Conservation (phyloP, 1,140 invertebrate genomes). For the Scaptomyza hsui region DNA sequence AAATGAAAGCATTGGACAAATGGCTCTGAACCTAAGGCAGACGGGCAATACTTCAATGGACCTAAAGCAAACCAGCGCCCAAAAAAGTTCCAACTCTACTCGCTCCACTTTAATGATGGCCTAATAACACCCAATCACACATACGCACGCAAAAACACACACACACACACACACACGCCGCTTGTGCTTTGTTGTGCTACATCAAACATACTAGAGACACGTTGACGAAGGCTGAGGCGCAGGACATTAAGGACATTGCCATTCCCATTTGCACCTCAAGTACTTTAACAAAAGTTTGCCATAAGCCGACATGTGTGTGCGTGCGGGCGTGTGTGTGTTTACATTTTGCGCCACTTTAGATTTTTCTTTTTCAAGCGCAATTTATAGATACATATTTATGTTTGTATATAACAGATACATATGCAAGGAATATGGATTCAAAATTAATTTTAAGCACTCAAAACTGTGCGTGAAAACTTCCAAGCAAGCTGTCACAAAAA, state of each 20-base stretch:
- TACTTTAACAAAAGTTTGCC: slow-evolving; percentile 55
- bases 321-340: slow-evolving; percentile 38
- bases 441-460: slow-evolving; percentile 46
- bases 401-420: slow-evolving; percentile 9
- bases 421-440: slow-evolving; percentile 11
- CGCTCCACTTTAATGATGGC: slow-evolving; percentile 30
- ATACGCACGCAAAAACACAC: slow-evolving; percentile 2
- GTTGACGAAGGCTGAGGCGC: neutral
- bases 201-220: slow-evolving; percentile 70
- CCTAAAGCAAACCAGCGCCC: slow-evolving; percentile 10
- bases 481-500: slow-evolving; percentile 42
- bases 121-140: slow-evolving; percentile 64
- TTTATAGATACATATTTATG: slow-evolving; percentile 10
- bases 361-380: slow-evolving; percentile 28
- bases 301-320: slow-evolving; percentile 51
- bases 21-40: slow-evolving; percentile 11
- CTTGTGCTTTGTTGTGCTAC: slow-evolving; percentile 50
- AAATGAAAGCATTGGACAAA: slow-evolving; percentile 53
- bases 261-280: slow-evolving; percentile 74
- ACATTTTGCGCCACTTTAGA: slow-evolving; percentile 35
- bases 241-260: slow-evolving; percentile 21
- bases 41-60: slow-evolving; percentile 31
- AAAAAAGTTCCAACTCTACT: slow-evolving; percentile 9
- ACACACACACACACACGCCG: slow-evolving; percentile 19
- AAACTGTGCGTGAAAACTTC: slow-evolving; percentile 46